Evolutionary conservation across 1,140 invertebrate species (phyloP).

Genomic region (Bombus sibiricus): DNA sequence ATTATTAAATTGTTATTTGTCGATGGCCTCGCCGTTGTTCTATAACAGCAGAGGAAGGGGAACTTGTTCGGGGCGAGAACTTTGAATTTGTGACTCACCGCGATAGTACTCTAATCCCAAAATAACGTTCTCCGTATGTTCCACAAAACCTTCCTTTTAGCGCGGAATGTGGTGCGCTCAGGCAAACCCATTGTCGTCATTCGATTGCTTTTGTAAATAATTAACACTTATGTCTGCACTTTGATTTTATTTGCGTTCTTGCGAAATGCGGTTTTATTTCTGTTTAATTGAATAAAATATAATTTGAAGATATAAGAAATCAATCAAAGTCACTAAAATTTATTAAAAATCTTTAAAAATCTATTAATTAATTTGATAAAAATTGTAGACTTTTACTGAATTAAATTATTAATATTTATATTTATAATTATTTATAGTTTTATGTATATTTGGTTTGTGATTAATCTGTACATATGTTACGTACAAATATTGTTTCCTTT

Average conservation of each 20-base stretch:
- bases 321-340: not conserved
- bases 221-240: not conserved
- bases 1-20: conserved; percentile 9
- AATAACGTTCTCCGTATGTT: conserved; percentile 46
- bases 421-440: not conserved
- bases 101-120: conserved; percentile 52
- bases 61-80: conserved; percentile 7
- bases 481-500: not conserved
- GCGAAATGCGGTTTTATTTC: not conserved
- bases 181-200: conserved; percentile 30
- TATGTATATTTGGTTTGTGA: not conserved
- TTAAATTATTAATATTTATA: not conserved
- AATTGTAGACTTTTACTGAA: not conserved
- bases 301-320: not conserved
- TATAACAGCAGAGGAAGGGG: conserved; percentile 19
- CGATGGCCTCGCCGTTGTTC: conserved; percentile 8
- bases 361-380: not conserved
- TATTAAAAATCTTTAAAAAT: not conserved
- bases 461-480: not conserved
- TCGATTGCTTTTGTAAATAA: not conserved
- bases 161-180: conserved; percentile 26
- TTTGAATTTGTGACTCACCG: conserved; percentile 45
- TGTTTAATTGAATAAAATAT: not conserved
- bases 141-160: conserved; percentile 45
- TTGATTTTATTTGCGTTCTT: not conserved